Conservation (phyloP, 2,113 vertebrate species). For the Panurus biarmicus region DNA sequence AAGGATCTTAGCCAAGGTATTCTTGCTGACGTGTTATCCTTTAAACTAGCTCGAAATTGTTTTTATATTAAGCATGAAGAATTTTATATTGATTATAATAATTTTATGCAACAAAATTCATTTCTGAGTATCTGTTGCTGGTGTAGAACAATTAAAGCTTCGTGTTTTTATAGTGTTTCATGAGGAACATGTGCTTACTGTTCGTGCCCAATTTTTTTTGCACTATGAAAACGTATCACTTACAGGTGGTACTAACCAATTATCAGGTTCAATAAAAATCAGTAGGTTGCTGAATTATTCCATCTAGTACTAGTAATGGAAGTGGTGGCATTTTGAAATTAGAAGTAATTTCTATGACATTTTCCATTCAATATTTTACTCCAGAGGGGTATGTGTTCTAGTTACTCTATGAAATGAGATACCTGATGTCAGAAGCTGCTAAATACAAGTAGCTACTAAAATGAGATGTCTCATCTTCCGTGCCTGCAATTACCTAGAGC, state of each 20-base stretch:
- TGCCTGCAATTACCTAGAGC: neutral
- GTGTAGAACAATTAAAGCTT: neutral
- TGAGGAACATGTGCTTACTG: neutral
- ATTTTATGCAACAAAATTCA: neutral
- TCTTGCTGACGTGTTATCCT: neutral
- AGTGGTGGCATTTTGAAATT: neutral
- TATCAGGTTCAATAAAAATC: neutral
- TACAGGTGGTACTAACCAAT: neutral
- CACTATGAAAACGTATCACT: neutral
- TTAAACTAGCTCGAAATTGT: neutral
- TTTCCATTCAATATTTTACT: neutral
- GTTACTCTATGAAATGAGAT: neutral
- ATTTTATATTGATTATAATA: neutral
- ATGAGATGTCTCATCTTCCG: neutral
- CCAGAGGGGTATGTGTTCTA: neutral
- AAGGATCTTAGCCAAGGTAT: neutral
- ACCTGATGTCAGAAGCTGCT: neutral
- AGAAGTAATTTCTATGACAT: neutral
- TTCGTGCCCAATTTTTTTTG: neutral
- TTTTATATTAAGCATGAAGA: neutral
- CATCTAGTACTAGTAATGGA: neutral
- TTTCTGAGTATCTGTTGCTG: neutral
- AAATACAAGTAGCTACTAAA: neutral
- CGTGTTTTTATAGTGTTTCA: neutral
- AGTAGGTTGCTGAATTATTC: neutral